Conservation (phyloP, 2,888 invertebrate species). For the Philereme vetulata region DNA sequence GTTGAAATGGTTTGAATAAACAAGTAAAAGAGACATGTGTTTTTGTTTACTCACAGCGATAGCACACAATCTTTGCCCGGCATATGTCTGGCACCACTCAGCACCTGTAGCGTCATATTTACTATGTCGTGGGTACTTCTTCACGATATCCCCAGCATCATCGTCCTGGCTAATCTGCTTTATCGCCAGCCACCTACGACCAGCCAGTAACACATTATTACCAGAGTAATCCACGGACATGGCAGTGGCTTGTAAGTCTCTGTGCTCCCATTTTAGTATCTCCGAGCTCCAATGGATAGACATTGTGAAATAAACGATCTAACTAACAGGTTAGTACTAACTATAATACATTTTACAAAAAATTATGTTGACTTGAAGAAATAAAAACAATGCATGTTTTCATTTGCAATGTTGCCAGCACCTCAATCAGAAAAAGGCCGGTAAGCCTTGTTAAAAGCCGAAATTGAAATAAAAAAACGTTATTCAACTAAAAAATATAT, state of each 20-base stretch:
- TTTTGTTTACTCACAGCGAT: slow-evolving; percentile 87
- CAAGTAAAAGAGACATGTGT: too few species aligned
- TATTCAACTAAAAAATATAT: too few species aligned
- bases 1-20: too few species aligned
- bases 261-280: slow-evolving; percentile 87
- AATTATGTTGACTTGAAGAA: background rate
- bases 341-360: too few species aligned
- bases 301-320: slow-evolving; percentile 46
- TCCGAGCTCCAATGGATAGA: slow-evolving; percentile 81
- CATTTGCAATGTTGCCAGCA: background rate
- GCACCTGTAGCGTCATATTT: slow-evolving; percentile 97
- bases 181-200: slow-evolving; percentile 91
- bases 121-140: slow-evolving; percentile 93
- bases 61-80: slow-evolving; percentile 91
- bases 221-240: slow-evolving; percentile 96
- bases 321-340: too few species aligned
- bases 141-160: slow-evolving; percentile 86
- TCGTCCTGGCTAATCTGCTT: slow-evolving; percentile 89
- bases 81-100: slow-evolving; percentile 94
- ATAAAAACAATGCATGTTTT: slow-evolving; percentile 1
- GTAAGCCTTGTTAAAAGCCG: too few species aligned
- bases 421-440: too few species aligned
- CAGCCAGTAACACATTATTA: slow-evolving; percentile 92
- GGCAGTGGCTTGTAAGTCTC: slow-evolving; percentile 94
- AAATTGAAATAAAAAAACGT: too few species aligned